These are phyloP conservation scores for Malthinus flaveolus DNA, from an alignment of 2,888 invertebrate genomes.

Conservation along the genomic window DNA sequence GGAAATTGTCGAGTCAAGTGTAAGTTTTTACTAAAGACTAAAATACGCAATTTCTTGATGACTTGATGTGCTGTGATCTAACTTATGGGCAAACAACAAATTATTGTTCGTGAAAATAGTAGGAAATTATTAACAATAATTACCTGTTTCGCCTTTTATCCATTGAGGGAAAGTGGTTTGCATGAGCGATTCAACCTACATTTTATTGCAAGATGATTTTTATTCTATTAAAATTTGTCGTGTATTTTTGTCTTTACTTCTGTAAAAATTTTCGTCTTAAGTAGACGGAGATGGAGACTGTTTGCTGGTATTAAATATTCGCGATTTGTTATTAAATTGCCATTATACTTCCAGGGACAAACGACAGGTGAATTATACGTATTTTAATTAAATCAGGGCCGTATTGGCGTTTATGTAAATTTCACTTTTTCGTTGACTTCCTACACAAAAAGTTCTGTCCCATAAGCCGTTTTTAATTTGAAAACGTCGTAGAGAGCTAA, in stretches of 20 bases:
- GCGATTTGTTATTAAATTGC: neutral
- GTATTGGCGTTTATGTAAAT: no score
- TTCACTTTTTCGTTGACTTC: no score
- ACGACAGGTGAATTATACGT: conserved; percentile 9
- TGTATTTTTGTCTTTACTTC: neutral
- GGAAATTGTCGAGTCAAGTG: conserved; percentile 13
- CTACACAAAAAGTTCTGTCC: no score
- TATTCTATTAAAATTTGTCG: neutral
- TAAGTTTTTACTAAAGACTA: conserved; percentile 18
- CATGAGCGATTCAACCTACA: conserved; percentile 28
- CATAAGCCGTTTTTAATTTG: no score
- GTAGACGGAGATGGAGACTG: neutral
- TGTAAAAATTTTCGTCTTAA: neutral
- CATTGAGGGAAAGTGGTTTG: conserved; percentile 32
- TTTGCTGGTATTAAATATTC: neutral
- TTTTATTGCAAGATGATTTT: conserved; percentile 8
- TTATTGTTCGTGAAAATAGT: conserved; percentile 7
- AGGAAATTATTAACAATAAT: conserved; percentile 4
- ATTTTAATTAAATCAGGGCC: no score
- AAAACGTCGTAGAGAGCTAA: no score
- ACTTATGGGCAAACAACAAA: conserved; percentile 10
- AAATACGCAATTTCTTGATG: conserved; percentile 11
- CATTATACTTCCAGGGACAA: conserved; percentile 12
- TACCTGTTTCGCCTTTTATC: conserved; percentile 17
- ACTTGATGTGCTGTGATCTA: no score